Evolutionary conservation across 2,113 vertebrate species (phyloP), one percentile per base, ranked within the genome.

Genomic region (Sylvia atricapilla): DNA sequence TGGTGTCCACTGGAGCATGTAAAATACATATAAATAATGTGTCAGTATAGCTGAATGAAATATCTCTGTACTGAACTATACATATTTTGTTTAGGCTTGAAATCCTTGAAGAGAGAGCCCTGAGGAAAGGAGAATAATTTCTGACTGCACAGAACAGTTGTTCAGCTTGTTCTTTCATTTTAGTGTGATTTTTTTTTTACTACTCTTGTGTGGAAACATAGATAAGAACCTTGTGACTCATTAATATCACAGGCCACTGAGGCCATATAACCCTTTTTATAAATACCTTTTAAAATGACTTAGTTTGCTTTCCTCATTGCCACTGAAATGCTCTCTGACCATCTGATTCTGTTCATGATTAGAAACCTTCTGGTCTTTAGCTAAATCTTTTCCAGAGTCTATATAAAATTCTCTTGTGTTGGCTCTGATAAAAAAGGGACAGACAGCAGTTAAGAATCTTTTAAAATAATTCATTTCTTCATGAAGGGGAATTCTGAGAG

Each of bases 1-100:
- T 86, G 87, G 86, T 94, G 82, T 93, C 83, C 64, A 91, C 27
- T 91, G 94, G 86, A 95, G 87, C 95, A 88, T 96, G 92, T 88
- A 83, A 95, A 97, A 88, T 90, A 25, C 72, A 52, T 94, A 97
- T 95, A 96, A 95, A 95, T 95, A 96, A 91, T 77, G 47, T 93
- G 92, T 93, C 92, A 88, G 55, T 66, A 17, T 69, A 76, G 83
- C 89, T 92, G 84, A 94, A 85, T 63, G 76, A 94, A 92, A 94
- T 96, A 92, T 92, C 72, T 93, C 77, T 68, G 47, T 68, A 47
- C 79, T 80, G 82, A 96, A 21, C 41, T 53, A 24, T n/a, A 88
- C 53, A 39, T 87, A 35, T 83, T 95, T 94, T 94, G 75, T 85
- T 94, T 83, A 83, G 87, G 55, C 75, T 94, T 66, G 67, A 90